Conservation (phyloP, 2,797 vertebrate genomes). For the Cyprinella venusta region DNA sequence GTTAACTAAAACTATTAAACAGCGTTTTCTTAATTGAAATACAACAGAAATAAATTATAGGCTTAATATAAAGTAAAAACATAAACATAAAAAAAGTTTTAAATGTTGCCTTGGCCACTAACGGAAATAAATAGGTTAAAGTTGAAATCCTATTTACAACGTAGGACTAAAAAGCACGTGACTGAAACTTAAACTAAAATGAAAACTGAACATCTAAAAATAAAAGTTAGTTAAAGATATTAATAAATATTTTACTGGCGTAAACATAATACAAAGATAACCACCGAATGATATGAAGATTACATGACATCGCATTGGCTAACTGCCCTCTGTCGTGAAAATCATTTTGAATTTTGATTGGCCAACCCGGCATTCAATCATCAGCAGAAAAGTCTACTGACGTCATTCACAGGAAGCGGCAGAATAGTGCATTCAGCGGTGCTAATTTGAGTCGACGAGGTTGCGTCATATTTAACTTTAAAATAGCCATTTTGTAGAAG, state of each 20-base stretch:
- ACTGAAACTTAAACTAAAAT: neutral
- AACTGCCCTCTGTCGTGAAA: neutral
- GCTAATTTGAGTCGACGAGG: neutral
- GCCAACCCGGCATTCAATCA: neutral
- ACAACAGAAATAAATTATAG: neutral
- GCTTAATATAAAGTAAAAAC: neutral
- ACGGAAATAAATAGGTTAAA: neutral
- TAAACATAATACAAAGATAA: neutral
- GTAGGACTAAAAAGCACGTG: neutral
- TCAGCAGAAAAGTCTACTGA: neutral
- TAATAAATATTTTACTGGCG: too few relatives aligned
- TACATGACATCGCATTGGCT: neutral
- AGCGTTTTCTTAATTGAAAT: neutral
- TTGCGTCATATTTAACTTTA: neutral
- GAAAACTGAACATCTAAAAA: neutral
- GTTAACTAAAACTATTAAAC: neutral
- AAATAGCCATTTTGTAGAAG: neutral
- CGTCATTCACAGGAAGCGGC: conserved; percentile 52
- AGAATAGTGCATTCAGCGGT: neutral
- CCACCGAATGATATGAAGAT: neutral
- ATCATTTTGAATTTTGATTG: conserved; percentile 24
- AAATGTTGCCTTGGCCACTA: neutral
- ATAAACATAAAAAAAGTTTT: neutral
- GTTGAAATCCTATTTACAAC: too few relatives aligned
- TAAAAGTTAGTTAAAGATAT: neutral